Conservation (phyloP, 2,888 invertebrate genomes). For the Campaea margaritaria region DNA sequence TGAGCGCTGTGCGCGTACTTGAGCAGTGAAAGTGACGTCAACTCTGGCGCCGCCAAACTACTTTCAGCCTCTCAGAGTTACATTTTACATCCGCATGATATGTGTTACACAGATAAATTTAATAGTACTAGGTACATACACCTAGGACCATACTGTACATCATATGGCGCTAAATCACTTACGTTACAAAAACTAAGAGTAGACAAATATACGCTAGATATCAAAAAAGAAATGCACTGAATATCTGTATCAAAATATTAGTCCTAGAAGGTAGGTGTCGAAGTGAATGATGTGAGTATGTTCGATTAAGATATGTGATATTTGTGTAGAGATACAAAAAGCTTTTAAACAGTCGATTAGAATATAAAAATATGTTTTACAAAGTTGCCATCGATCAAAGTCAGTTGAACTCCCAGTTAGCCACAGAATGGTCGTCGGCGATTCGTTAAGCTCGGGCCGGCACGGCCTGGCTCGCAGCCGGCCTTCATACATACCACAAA, state of each 20-base stretch:
- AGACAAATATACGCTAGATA: slow-evolving; percentile 77
- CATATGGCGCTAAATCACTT: slow-evolving; percentile 72
- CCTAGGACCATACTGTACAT: slow-evolving; percentile 78
- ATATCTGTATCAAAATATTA: slow-evolving; percentile 84
- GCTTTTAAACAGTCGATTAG: slow-evolving; percentile 65
- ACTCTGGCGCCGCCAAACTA: slow-evolving; percentile 65
- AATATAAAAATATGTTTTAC: slow-evolving; percentile 79
- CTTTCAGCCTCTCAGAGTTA: slow-evolving; percentile 72
- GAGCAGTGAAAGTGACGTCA: slow-evolving; percentile 62
- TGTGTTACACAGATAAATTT: slow-evolving; percentile 78
- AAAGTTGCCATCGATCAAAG: slow-evolving; percentile 60
- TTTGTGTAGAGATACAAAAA: slow-evolving; percentile 76
- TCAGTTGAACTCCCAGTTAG: slow-evolving; percentile 58
- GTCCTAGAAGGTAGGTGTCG: slow-evolving; percentile 69
- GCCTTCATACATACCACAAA: slow-evolving; percentile 57
- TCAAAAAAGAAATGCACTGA: slow-evolving; percentile 78
- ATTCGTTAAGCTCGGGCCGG: slow-evolving; percentile 59
- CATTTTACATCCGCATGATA: slow-evolving; percentile 80
- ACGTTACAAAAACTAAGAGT: slow-evolving; percentile 73
- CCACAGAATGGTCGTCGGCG: slow-evolving; percentile 56
- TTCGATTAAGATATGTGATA: slow-evolving; percentile 82
- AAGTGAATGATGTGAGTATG: slow-evolving; percentile 60
- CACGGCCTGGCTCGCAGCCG: slow-evolving; percentile 37
- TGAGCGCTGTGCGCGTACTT: slow-evolving; percentile 58
- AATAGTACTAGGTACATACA: slow-evolving; percentile 79